phyloP scores from a whole-genome alignment of 1,140 invertebrate species.

The Musca domestica region DNA sequence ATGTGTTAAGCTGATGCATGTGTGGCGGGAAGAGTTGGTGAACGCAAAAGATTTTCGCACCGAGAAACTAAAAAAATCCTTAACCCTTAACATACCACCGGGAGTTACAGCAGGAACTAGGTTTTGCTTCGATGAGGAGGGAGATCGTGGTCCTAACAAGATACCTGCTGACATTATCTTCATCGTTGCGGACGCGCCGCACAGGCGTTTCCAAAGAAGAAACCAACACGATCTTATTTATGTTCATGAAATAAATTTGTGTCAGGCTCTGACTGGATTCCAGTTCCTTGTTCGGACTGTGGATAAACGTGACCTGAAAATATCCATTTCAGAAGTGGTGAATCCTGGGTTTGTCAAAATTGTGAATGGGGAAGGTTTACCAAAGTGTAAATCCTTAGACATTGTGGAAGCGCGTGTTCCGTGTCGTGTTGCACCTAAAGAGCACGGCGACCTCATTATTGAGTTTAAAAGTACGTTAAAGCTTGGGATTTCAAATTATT shows the following conservation, averaged over 20 bases:
- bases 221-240: slow-evolving; percentile 65
- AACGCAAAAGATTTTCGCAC: slow-evolving; percentile 61
- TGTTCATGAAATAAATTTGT: slow-evolving; percentile 59
- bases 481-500: neutral
- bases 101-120: slow-evolving; percentile 69
- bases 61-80: slow-evolving; percentile 71
- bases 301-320: slow-evolving; percentile 65
- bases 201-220: slow-evolving; percentile 72
- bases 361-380: slow-evolving; percentile 64
- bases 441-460: slow-evolving; percentile 44
- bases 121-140: slow-evolving; percentile 72
- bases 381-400: slow-evolving; percentile 52
- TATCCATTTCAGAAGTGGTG: slow-evolving; percentile 70
- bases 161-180: slow-evolving; percentile 85
- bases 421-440: slow-evolving; percentile 28
- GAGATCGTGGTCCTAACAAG: slow-evolving; percentile 74
- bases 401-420: slow-evolving; percentile 33
- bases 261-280: slow-evolving; percentile 67
- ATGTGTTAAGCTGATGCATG: slow-evolving; percentile 81
- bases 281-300: slow-evolving; percentile 64
- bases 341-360: slow-evolving; percentile 62
- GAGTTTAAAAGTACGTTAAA: slow-evolving; percentile 39
- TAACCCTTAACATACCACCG: slow-evolving; percentile 75
- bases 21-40: slow-evolving; percentile 70
- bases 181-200: slow-evolving; percentile 76